Base-by-base conservation (phyloP, 2,888 invertebrate species). In the Clunio marinus region DNA sequence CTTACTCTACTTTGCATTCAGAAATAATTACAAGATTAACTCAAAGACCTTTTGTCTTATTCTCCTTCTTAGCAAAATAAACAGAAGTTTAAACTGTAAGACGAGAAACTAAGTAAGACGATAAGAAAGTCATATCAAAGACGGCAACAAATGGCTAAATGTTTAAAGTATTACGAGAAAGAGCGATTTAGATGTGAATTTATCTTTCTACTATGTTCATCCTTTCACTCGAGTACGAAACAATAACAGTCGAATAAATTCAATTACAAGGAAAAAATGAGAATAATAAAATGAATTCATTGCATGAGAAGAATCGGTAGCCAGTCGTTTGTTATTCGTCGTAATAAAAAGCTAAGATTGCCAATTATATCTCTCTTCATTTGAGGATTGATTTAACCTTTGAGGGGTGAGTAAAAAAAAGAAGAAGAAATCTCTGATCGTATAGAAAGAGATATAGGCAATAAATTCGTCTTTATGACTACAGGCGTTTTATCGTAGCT, bases 351-450 rank as follows among this genome's bases (percentile, higher is more conserved):
- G 60, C 25, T 1, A n/a, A 41, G 22, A 60, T 41, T 60, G 60
- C 37, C 41, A 41, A 60, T 60, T 60, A 60, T 60, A 60, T 60
- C 60, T 60, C 41, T 41, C 17, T 41, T 41, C 41, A 41, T 41
- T 15, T 2, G 4, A 41, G 20, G 37, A 60, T 60, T 60, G 60
- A 60, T 37, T 60, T 37, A 35, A 60, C 60, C 60, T 60, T n/a
- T 35, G 24, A 41, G 51, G 17, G 51, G 17, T 51, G n/a, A 20
- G 17, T 22, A 20, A 22, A 17, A 32, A 32, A 7, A 32, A 32
- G 10, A 10, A 7, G 32, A 32, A 51, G 41, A 41, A 41, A 41
- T 41, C 41, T 51, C 51, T 15, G 20, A 8, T 17, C 17, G 17
- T 2, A 20, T 15, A 20, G 5, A 17, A 51, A n/a, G 51, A 4